Percentiles rank a stretch among this genome's conserved stretches.
Conservation (phyloP, 2,888 invertebrate genomes). For the Pseudolycoriella hygida region DNA sequence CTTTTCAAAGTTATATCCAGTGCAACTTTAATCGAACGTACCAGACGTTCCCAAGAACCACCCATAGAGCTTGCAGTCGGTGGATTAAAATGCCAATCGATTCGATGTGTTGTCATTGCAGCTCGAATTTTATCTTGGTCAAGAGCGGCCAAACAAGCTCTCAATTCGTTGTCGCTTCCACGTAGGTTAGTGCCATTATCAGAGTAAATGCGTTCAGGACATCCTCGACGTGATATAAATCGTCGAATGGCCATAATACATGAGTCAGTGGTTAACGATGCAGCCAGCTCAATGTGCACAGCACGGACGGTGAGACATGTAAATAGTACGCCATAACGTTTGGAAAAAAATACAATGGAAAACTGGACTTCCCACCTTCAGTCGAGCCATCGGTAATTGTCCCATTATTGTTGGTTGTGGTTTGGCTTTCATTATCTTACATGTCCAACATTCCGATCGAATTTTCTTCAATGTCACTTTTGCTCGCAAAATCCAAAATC, state of each 20-base stretch:
- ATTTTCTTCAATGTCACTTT: conserved; percentile 7
- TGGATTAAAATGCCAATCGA: conserved; percentile 2
- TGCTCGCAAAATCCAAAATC: conserved; percentile 9
- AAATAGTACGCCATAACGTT: conserved; percentile 8
- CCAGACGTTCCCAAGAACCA: conserved; percentile 11
- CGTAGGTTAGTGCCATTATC: conserved; percentile 12
- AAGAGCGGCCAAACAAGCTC: not conserved
- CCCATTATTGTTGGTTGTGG: conserved; percentile 4
- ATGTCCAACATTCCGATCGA: conserved; percentile 3
- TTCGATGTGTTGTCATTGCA: not conserved
- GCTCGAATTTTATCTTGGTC: not conserved
- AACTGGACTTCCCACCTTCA: not conserved
- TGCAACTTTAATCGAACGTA: conserved; percentile 5
- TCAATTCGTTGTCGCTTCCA: conserved; percentile 7
- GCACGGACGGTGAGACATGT: conserved; percentile 10
- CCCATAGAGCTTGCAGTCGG: conserved; percentile 7
- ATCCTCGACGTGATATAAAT: conserved; percentile 8
- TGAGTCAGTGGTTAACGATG: conserved; percentile 13
- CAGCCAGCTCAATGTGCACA: conserved; percentile 11
- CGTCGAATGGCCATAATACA: conserved; percentile 9
- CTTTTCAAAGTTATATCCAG: not conserved
- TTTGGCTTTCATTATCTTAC: conserved; percentile 8
- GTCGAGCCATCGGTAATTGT: not conserved
- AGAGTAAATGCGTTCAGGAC: conserved; percentile 6
- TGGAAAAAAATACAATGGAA: too few relatives aligned